A percentile compares a stretch with the other conserved stretches of the same genome.
phyloP scores from a whole-genome alignment of 2,797 vertebrate genomes.

The Centropyge bicolor region DNA sequence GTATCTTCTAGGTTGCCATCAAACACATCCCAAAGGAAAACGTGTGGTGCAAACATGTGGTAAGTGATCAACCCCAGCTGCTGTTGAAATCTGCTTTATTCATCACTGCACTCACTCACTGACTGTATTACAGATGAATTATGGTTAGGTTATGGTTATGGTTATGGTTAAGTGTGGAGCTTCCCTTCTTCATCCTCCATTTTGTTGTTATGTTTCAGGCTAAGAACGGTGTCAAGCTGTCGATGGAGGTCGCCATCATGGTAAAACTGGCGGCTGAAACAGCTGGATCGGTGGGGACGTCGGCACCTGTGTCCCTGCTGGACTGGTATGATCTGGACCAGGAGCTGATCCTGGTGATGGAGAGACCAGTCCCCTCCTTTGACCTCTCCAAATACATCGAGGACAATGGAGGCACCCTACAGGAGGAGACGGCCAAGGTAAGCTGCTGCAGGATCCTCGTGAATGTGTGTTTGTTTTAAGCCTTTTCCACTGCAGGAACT shows the following conservation, averaged over 20 bases:
- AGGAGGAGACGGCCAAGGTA: constrained; percentile 15
- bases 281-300: neutral
- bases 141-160: too few species aligned
- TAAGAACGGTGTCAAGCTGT: neutral
- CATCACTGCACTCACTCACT: neutral
- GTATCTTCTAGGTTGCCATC: constrained; percentile 30
- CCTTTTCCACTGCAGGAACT: too few species aligned
- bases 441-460: neutral
- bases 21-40: constrained; percentile 13
- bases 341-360: constrained; percentile 35
- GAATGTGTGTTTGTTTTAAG: neutral
- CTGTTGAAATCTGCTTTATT: neutral
- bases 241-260: constrained; percentile 16
- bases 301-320: constrained; percentile 9
- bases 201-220: constrained; percentile 15
- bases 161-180: too few species aligned
- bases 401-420: neutral
- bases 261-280: rapidly evolving
- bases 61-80: neutral
- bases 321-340: constrained; percentile 44
- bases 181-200: neutral
- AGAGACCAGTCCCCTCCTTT: constrained; percentile 28
- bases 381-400: neutral
- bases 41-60: rapidly evolving
- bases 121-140: neutral